phyloP scores from a whole-genome alignment of 2,113 vertebrate species.

The Tetrax tetrax region DNA sequence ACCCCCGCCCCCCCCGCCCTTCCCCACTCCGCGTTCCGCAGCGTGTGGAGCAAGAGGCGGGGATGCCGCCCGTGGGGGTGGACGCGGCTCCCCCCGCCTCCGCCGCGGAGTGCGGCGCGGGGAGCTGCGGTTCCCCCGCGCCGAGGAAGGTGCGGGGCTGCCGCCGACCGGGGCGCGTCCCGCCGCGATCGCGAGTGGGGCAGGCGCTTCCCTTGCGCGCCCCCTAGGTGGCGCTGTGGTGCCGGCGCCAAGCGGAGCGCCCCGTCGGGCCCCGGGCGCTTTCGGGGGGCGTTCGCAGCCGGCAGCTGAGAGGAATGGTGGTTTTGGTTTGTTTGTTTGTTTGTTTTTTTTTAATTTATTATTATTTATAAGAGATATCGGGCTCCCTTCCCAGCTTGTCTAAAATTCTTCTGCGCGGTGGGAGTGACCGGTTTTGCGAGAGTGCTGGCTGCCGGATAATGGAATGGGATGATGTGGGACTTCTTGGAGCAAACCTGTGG shows the following conservation, averaged over 20 bases:
- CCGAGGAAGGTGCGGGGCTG: neutral
- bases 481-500: fast-evolving
- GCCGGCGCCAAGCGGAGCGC: neutral
- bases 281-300: neutral
- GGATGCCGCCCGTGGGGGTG: no score
- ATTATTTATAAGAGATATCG: fast-evolving
- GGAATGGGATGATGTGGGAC: fast-evolving
- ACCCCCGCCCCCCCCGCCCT: no score
- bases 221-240: constrained; percentile 72
- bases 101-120: neutral
- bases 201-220: neutral
- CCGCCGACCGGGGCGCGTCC: neutral
- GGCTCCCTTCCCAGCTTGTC: fast-evolving
- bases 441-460: neutral
- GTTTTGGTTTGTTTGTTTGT: no score
- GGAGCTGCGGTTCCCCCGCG: neutral
- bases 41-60: neutral
- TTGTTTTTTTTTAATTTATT: neutral
- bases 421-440: fast-evolving
- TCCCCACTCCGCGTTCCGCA: no score
- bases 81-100: neutral
- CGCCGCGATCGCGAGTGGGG: neutral
- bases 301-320: fast-evolving
- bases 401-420: fast-evolving
- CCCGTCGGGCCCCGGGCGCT: neutral